These are phyloP conservation scores for Heterotis niloticus DNA, from an alignment of 2,113 vertebrate genomes.

Conservation along the genomic window DNA sequence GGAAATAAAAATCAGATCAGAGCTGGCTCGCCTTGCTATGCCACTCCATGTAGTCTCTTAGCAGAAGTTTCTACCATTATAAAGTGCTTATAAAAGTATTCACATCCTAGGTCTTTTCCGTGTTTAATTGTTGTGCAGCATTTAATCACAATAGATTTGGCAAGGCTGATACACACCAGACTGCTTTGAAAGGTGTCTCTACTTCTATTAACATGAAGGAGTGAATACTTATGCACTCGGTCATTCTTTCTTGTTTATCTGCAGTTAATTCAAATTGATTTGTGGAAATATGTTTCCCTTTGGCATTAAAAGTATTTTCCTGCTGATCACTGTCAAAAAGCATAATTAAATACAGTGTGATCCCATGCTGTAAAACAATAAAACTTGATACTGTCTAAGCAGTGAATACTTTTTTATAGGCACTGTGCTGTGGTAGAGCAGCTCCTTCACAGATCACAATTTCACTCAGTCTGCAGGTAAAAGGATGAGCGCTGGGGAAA, in stretches of 20 bases:
- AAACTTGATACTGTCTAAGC: too few relatives aligned
- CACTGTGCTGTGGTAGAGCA: not conserved
- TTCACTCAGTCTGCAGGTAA: not conserved
- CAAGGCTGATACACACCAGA: too few relatives aligned
- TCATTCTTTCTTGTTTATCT: not conserved
- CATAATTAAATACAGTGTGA: not conserved
- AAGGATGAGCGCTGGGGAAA: not conserved
- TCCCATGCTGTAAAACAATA: too few relatives aligned
- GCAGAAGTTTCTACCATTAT: too few relatives aligned
- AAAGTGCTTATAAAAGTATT: too few relatives aligned
- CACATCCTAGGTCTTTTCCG: too few relatives aligned
- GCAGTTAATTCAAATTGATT: too few relatives aligned
- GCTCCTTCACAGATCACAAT: not conserved
- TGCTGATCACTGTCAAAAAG: not conserved
- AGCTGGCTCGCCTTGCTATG: too few relatives aligned
- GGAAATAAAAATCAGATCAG: too few relatives aligned
- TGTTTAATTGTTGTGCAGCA: too few relatives aligned
- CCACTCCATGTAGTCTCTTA: too few relatives aligned
- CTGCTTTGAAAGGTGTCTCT: not conserved
- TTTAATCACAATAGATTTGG: too few relatives aligned
- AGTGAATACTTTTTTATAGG: not conserved
- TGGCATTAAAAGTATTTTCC: slow-evolving; percentile 32
- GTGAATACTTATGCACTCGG: slow-evolving; percentile 22
- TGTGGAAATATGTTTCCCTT: slow-evolving; percentile 21
- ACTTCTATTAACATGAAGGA: not conserved